Evolutionary conservation across 1,140 invertebrate genomes (phyloP).

Genomic region (Heliconius himera): DNA sequence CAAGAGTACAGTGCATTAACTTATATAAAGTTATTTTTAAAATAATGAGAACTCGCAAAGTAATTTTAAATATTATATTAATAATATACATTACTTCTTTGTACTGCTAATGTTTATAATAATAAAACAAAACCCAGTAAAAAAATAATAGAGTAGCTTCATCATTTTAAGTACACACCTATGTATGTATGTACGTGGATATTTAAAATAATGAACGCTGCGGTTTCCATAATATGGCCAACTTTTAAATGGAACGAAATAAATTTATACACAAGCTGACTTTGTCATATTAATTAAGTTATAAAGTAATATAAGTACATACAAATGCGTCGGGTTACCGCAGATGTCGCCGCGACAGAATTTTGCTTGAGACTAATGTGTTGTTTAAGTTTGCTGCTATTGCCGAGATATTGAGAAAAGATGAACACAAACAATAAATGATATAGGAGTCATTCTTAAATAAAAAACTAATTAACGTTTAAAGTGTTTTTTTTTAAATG

Average conservation of each 20-base stretch:
- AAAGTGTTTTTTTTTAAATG: too few species aligned
- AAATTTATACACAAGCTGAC: slow-evolving; percentile 36
- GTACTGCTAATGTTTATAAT: background rate
- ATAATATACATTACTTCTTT: background rate
- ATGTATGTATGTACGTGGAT: background rate
- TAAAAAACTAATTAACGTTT: too few species aligned
- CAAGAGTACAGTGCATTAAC: background rate
- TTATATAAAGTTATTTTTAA: background rate
- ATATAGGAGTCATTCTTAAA: too few species aligned
- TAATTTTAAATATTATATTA: background rate
- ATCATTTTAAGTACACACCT: background rate
- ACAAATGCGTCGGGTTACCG: slow-evolving; percentile 26
- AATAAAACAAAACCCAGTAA: background rate
- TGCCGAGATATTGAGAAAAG: too few species aligned
- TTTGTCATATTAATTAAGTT: slow-evolving; percentile 38
- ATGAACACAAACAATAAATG: too few species aligned
- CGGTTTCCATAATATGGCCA: slow-evolving; percentile 35
- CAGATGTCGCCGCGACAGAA: slow-evolving; percentile 19
- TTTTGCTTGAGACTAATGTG: slow-evolving; percentile 13
- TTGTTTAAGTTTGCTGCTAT: background rate
- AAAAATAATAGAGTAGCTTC: background rate
- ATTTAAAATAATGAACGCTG: slow-evolving; percentile 32
- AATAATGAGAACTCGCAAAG: background rate
- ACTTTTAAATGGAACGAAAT: slow-evolving; percentile 29
- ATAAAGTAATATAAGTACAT: slow-evolving; percentile 24